Base-by-base conservation (phyloP, 2,113 vertebrate genomes). In the Lagenorhynchus albirostris region DNA sequence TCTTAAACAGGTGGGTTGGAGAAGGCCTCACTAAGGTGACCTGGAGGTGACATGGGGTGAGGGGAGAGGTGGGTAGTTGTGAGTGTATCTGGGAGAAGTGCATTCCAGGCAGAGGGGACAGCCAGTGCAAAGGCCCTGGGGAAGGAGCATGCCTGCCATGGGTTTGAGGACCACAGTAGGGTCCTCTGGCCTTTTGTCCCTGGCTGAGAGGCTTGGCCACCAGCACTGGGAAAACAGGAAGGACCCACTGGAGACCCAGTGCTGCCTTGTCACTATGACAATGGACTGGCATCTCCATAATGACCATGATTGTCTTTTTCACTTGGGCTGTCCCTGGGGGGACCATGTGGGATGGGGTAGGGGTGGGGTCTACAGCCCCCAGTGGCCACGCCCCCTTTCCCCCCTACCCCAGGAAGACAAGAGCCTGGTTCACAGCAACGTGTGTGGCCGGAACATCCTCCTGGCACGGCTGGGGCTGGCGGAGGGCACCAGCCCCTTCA, bases 381-480 rank as follows among this genome's bases (percentile, higher is more conserved):
- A 9, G 26, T 47, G n/a, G 31, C 55, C 76, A 77, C 2, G 2
- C 41, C 58, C 15, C 8, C 23, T 68, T 58, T 80, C 26, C n/a
- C 13, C 68, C 38, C 0, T 41, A 36, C 79, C 58, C 4, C 92
- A 99, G 99, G 99, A 99, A 97, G 99, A 98, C 20, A 99, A 99
- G 91, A 98, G 96, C 77, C 98, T 99, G 96, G 99, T 99, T 44
- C 99, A 99, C 0, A 99, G 99, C 26, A 99, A 99, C 0, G 99
- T 99, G 50, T 99, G 99, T 82, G 99, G 99, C 23, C 99, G 99
- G 96, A 99, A 99, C 92, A 98, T 99, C 94, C 98, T 99, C 71
- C 98, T 99, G 97, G 99, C 99, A 8, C 97, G 99, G 63, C 98
- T 84, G 0, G 99, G 99, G 47, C 97, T 99, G 70, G 99, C 99